phyloP scores from a whole-genome alignment of 2,888 invertebrate genomes.

The Adelognathus sp. region DNA sequence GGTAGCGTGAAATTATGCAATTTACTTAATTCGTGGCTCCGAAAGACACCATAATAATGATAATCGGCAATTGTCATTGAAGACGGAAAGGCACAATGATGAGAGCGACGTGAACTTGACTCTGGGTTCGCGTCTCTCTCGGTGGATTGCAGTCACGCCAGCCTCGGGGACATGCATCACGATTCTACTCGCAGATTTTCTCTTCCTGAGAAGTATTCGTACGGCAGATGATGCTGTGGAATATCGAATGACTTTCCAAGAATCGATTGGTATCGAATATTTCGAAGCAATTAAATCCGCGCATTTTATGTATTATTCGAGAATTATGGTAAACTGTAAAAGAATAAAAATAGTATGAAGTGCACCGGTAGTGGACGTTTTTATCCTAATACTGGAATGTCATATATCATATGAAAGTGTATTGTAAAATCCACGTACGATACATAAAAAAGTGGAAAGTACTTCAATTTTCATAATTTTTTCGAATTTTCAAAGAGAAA shows the following conservation, averaged over 20 bases:
- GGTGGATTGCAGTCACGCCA: background rate
- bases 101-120: slow-evolving; percentile 76
- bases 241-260: background rate
- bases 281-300: background rate
- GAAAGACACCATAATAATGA: slow-evolving; percentile 41
- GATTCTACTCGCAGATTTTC: background rate
- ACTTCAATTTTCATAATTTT: too few relatives aligned
- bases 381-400: too few relatives aligned
- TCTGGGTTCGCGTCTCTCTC: slow-evolving; percentile 25
- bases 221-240: background rate
- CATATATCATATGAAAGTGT: too few relatives aligned
- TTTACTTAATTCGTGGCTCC: slow-evolving; percentile 14
- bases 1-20: slow-evolving; percentile 23
- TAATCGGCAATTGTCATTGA: slow-evolving; percentile 62
- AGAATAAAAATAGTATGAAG: too few relatives aligned
- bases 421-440: too few relatives aligned
- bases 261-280: background rate
- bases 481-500: too few relatives aligned
- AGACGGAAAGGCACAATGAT: slow-evolving; percentile 69
- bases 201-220: background rate
- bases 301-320: too few relatives aligned
- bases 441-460: too few relatives aligned
- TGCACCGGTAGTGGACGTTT: background rate
- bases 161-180: background rate
- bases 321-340: too few relatives aligned